A percentile compares a stretch with the other conserved stretches of the same genome.
These are phyloP conservation scores for Norana najaformis DNA, from an alignment of 2,888 invertebrate genomes.

Conservation along the genomic window DNA sequence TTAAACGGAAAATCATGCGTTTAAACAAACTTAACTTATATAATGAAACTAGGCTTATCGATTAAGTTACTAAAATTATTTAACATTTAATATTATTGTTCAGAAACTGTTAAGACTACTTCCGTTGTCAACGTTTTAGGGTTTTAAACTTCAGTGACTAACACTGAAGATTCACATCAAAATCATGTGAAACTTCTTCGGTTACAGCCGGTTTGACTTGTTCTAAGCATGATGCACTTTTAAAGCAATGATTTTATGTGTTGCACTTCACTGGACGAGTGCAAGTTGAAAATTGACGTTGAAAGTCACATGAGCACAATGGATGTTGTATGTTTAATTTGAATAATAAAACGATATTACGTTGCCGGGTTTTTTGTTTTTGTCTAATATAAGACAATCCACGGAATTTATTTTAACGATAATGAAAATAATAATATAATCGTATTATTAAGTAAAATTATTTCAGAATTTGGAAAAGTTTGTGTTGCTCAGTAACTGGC, in stretches of 20 bases:
- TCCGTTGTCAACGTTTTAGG: too few relatives aligned
- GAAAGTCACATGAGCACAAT: not conserved
- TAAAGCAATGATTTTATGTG: not conserved
- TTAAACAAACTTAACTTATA: too few relatives aligned
- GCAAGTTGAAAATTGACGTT: not conserved
- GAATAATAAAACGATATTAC: not conserved
- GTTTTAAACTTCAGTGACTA: too few relatives aligned
- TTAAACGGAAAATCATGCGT: too few relatives aligned
- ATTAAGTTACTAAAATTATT: too few relatives aligned
- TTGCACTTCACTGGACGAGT: not conserved
- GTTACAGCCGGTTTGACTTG: not conserved
- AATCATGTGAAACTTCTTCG: not conserved
- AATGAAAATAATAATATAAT: not conserved
- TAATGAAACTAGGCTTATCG: too few relatives aligned
- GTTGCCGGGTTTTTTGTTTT: not conserved
- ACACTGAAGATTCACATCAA: too few relatives aligned
- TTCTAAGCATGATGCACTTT: not conserved
- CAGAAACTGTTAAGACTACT: too few relatives aligned
- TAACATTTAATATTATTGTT: too few relatives aligned
- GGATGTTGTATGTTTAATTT: constrained; percentile 13
- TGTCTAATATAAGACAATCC: not conserved
- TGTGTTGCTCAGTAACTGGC: not conserved
- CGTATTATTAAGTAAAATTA: too few relatives aligned
- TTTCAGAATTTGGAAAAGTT: not conserved
- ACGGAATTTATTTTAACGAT: not conserved